Percentiles rank a stretch among this genome's conserved stretches.
Evolutionary conservation across 2,797 vertebrate genomes (phyloP).

Genomic region (Mormyrus hasselquistii): DNA sequence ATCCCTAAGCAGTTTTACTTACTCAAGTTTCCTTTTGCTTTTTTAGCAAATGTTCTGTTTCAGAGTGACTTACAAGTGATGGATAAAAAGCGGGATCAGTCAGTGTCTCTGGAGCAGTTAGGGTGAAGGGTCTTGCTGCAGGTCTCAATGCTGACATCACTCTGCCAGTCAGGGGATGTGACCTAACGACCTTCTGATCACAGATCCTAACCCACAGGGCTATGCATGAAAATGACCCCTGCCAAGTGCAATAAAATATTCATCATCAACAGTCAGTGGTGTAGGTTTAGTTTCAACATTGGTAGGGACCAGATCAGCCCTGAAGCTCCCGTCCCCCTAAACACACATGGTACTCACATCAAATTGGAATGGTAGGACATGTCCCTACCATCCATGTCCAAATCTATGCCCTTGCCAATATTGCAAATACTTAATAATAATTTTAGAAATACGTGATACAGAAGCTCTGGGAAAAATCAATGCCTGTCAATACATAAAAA

Average conservation of each 20-base stretch:
- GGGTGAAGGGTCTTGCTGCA: neutral
- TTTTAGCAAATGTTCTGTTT: neutral
- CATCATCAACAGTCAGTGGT: neutral
- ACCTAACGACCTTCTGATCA: neutral
- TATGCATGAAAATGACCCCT: neutral
- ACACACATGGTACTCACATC: neutral
- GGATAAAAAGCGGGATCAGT: neutral
- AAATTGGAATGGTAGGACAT: neutral
- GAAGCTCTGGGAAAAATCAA: neutral
- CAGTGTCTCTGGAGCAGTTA: neutral
- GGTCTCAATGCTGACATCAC: neutral
- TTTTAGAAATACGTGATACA: neutral
- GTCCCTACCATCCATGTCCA: neutral
- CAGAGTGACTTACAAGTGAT: neutral
- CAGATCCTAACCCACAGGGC: neutral
- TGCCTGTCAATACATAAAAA: neutral
- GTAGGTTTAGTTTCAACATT: neutral
- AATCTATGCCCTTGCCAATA: neutral
- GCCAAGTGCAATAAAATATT: neutral
- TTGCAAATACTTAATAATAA: neutral
- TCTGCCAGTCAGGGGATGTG: neutral
- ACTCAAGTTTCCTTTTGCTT: neutral
- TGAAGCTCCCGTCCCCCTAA: neutral
- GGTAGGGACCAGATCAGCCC: neutral
- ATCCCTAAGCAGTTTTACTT: neutral